Conservation (phyloP, 2,113 vertebrate genomes). For the Coturnix japonica region DNA sequence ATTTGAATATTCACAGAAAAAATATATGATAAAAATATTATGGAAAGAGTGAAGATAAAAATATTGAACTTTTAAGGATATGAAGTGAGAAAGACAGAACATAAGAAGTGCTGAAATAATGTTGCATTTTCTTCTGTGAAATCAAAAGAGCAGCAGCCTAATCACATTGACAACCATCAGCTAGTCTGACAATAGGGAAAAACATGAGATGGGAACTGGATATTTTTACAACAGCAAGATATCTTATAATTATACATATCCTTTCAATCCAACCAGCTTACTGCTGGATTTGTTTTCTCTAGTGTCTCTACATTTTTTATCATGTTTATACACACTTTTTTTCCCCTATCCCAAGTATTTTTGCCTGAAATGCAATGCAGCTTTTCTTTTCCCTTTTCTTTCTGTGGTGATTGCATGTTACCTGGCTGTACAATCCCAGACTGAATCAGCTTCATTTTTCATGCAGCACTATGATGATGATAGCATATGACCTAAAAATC, state of each 20-base stretch:
- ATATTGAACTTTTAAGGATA: neutral
- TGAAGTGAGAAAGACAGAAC: neutral
- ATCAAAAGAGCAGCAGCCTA: neutral
- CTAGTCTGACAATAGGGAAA: neutral
- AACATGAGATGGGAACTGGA: neutral
- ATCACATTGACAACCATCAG: neutral
- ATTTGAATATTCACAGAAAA: neutral
- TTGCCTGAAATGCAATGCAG: neutral
- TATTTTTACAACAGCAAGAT: neutral
- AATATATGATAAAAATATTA: neutral
- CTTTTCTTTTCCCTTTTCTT: neutral
- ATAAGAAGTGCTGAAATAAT: neutral
- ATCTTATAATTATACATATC: neutral
- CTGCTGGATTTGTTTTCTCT: neutral
- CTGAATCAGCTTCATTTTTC: neutral
- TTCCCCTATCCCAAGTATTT: neutral
- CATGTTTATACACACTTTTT: fast-evolving
- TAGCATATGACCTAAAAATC: neutral
- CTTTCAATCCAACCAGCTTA: neutral
- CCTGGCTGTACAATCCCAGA: neutral
- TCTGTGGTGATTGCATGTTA: fast-evolving
- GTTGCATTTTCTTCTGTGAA: constrained; percentile 6
- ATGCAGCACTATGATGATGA: neutral
- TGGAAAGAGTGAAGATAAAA: neutral
- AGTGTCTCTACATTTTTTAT: neutral